phyloP scores from a whole-genome alignment of 2,113 vertebrate genomes.

The Strix uralensis region DNA sequence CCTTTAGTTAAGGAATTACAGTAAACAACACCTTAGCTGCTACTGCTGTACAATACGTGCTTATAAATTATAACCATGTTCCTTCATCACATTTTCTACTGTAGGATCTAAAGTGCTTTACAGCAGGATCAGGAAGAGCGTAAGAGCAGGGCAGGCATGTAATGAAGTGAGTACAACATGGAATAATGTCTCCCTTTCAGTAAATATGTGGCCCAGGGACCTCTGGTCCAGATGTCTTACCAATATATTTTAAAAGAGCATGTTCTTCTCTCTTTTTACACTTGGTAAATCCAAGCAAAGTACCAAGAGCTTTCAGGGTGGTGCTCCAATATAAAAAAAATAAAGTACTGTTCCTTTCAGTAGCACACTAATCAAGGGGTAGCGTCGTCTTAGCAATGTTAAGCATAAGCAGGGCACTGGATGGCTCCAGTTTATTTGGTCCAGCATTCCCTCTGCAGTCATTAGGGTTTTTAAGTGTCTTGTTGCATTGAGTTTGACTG shows the following conservation, averaged over 20 bases:
- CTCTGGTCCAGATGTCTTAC: not conserved
- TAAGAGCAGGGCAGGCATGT: not conserved
- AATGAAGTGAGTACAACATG: not conserved
- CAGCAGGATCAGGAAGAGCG: not conserved
- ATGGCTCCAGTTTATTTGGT: not conserved
- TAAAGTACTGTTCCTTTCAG: not conserved
- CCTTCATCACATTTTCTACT: not conserved
- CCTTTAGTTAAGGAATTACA: not conserved
- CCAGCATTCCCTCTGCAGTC: not conserved
- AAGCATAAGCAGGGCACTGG: not conserved
- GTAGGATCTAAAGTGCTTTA: not conserved
- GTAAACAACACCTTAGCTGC: not conserved
- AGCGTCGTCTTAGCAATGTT: accelerated
- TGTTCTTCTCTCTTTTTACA: not conserved
- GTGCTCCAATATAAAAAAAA: accelerated
- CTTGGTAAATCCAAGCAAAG: not conserved
- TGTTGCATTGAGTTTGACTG: not conserved
- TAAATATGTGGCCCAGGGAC: not conserved
- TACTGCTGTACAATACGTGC: not conserved
- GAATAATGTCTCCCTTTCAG: not conserved
- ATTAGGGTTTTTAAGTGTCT: not conserved
- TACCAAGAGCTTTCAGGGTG: not conserved
- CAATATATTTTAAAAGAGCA: not conserved
- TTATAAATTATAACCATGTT: not conserved
- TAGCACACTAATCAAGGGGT: accelerated